Percentiles rank a stretch among this genome's conserved stretches.
phyloP scores from a whole-genome alignment of 2,888 invertebrate genomes.

The Ectemnius continuus region DNA sequence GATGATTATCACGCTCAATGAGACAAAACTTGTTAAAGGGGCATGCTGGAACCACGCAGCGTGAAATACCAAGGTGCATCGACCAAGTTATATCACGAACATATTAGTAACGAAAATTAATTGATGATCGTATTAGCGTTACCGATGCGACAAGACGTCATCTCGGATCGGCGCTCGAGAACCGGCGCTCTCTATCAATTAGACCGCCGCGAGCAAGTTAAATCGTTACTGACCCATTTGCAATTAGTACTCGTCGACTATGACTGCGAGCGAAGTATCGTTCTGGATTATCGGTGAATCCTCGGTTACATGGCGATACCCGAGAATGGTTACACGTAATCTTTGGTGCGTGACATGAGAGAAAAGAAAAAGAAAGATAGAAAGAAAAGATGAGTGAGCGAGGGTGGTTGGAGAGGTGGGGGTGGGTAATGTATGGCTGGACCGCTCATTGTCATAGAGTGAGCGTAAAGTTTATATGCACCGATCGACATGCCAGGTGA shows the following conservation, averaged over 20 bases:
- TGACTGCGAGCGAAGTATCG: not conserved
- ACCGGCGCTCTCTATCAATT: conserved; percentile 12
- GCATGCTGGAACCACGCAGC: conserved; percentile 3
- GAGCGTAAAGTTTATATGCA: conserved; percentile 2
- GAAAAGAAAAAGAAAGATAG: conserved; percentile 6
- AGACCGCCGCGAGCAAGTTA: not conserved
- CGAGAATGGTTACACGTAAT: conserved; percentile 3
- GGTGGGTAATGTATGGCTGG: not conserved
- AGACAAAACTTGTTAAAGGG: not conserved
- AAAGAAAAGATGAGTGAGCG: conserved; percentile 7
- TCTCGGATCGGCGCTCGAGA: conserved; percentile 27
- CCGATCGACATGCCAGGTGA: not conserved
- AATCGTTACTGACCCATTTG: not conserved
- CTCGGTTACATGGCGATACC: conserved; percentile 7
- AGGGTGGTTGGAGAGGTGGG: not conserved
- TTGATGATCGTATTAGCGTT: conserved; percentile 74
- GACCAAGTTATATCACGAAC: conserved; percentile 32
- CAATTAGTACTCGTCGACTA: not conserved
- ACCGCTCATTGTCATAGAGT: not conserved
- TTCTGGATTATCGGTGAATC: not conserved
- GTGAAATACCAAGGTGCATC: conserved; percentile 17
- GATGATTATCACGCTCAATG: not conserved
- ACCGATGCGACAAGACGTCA: conserved; percentile 75
- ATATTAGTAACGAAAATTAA: conserved; percentile 45
- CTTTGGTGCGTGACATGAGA: conserved; percentile 7